Conservation (phyloP, 92 coral and sea anemone species). For the Zoanthus solanderi region DNA sequence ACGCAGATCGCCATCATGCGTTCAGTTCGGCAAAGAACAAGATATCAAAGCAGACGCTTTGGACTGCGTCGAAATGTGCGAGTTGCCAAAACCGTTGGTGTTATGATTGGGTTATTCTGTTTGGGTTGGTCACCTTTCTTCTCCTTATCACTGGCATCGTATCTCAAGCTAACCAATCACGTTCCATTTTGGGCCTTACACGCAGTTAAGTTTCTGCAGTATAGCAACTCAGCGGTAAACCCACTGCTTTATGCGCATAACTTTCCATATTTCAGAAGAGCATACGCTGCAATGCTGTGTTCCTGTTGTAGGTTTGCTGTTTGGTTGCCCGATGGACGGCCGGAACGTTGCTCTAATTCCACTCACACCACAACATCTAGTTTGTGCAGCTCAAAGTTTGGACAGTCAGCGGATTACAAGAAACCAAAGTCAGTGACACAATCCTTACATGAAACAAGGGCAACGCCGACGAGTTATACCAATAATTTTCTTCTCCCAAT, state of each 20-base stretch:
- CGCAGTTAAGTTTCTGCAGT: slow-evolving; percentile 79
- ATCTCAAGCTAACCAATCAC: not conserved
- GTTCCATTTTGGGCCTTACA: slow-evolving; percentile 65
- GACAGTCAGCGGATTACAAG: not conserved
- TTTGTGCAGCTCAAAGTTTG: slow-evolving; percentile 1
- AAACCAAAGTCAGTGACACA: not conserved
- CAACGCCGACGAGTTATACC: not conserved
- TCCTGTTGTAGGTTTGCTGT: slow-evolving; percentile 43
- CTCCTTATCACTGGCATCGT: slow-evolving; percentile 55
- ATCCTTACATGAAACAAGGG: not conserved
- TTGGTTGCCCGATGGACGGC: not conserved
- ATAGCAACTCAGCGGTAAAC: slow-evolving; percentile 74
- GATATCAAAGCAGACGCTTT: slow-evolving; percentile 23
- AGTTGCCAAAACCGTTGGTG: slow-evolving; percentile 72
- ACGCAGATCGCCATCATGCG: slow-evolving; percentile 64
- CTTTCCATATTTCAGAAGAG: slow-evolving; percentile 73
- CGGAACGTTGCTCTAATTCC: not conserved
- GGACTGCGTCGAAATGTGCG: slow-evolving; percentile 65
- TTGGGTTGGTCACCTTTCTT: slow-evolving; percentile 83
- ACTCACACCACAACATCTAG: slow-evolving; percentile 27
- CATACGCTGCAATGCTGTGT: slow-evolving; percentile 69
- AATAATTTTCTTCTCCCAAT: slow-evolving; percentile 25
- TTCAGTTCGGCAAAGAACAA: slow-evolving; percentile 49
- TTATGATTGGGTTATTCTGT: slow-evolving; percentile 70
- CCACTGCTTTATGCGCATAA: slow-evolving; percentile 78